Percentiles rank a stretch among this genome's conserved stretches.
phyloP scores from a whole-genome alignment of 2,888 invertebrate species.

The Rhagonycha lutea region DNA sequence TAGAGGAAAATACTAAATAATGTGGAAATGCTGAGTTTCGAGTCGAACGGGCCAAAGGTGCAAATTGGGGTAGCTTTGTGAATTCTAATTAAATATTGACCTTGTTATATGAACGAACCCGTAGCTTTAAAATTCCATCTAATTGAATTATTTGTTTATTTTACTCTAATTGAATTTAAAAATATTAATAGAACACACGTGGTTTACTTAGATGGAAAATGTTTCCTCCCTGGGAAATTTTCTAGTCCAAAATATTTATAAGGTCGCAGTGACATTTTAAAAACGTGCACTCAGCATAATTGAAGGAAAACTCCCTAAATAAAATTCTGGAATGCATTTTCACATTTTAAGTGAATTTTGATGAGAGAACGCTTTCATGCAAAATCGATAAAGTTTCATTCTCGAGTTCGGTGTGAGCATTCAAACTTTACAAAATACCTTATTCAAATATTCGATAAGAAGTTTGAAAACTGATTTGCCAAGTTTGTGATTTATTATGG shows the following conservation, averaged over 20 bases:
- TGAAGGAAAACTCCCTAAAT: slow-evolving; percentile 10
- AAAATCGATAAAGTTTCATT: slow-evolving; percentile 31
- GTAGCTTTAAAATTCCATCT: slow-evolving; percentile 11
- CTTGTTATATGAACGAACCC: slow-evolving; percentile 22
- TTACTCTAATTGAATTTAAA: not conserved
- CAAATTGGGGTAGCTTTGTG: slow-evolving; percentile 30
- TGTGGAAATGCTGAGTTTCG: slow-evolving; percentile 26
- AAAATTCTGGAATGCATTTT: slow-evolving; percentile 20
- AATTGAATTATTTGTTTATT: not conserved
- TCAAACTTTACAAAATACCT: slow-evolving; percentile 34
- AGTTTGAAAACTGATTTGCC: slow-evolving; percentile 30
- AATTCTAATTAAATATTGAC: slow-evolving; percentile 30
- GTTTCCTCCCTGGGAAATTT: not conserved
- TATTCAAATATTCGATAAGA: slow-evolving; percentile 32
- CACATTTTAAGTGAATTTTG: slow-evolving; percentile 32
- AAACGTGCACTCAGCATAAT: slow-evolving; percentile 14
- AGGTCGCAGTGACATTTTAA: slow-evolving; percentile 5
- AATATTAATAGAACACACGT: not conserved
- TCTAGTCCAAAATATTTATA: not conserved
- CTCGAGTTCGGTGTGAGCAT: slow-evolving; percentile 23
- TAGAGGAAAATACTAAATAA: slow-evolving; percentile 34
- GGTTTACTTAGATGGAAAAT: not conserved
- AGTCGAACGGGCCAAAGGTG: slow-evolving; percentile 28
- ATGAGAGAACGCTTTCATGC: slow-evolving; percentile 25
- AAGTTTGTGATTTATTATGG: slow-evolving; percentile 31